A percentile compares a stretch with the other conserved stretches of the same genome.
phyloP scores from a whole-genome alignment of 2,113 vertebrate species.

The Accipiter cooperii region DNA sequence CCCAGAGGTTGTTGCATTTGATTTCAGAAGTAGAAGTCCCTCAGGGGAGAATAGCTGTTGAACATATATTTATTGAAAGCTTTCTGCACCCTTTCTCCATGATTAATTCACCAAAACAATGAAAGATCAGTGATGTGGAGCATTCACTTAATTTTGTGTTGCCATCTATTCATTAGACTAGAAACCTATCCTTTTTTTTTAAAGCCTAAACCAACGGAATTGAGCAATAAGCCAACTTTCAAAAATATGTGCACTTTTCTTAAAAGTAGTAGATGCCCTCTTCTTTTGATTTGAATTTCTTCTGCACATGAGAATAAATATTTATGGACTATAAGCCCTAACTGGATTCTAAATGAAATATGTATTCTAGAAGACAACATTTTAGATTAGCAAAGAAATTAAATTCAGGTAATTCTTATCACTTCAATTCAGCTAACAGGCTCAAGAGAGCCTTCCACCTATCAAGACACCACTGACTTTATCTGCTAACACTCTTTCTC shows the following conservation, averaged over 20 bases:
- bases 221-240: background rate
- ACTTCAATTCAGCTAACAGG: background rate
- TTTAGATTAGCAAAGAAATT: constrained; percentile 2
- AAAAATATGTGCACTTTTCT: background rate
- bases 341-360: background rate
- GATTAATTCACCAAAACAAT: constrained; percentile 60
- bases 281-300: background rate
- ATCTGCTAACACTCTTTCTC: background rate
- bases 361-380: background rate
- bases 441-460: background rate
- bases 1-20: constrained; percentile 61
- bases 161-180: constrained; percentile 24
- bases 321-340: background rate
- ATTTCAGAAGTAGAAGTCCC: constrained; percentile 66
- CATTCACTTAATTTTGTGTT: constrained; percentile 45
- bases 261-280: background rate
- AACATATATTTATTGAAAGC: constrained; percentile 64
- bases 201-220: background rate
- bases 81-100: constrained; percentile 52
- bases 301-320: background rate
- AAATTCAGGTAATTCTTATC: background rate
- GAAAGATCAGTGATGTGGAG: constrained; percentile 12
- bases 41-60: constrained; percentile 37
- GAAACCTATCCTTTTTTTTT: background rate
- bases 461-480: background rate